Base-by-base conservation (phyloP, 2,113 vertebrate species). In the Trinectes maculatus region DNA sequence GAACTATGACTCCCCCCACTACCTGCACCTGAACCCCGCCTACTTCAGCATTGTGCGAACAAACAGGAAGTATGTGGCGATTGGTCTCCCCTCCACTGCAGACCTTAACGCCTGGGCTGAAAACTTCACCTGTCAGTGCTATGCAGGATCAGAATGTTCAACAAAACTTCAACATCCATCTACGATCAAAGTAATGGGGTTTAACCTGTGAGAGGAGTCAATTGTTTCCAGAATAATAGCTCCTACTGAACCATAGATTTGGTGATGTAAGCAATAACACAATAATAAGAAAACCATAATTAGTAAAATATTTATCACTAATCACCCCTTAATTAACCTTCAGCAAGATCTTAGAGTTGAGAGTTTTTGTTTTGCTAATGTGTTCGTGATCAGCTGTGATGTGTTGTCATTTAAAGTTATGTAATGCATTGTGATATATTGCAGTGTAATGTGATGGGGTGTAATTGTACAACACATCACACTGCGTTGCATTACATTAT, bases 11-110 rank as follows among this genome's bases (percentile, higher is more conserved):
- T 92, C 94, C 8, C 36, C 8, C 8, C 79, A 90, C 73, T 98
- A 96, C 78, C 95, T 98, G 53, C 95, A 98, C 78, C 82, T 93
- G 42, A 90, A 88, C 76, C 74, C 83, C 13, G 19, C 13, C 21
- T 22, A 70, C 77, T 92, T 92, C 62, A 39, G 33, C 28, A 81
- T 92, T 53, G 5, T 77, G 12, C 84, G 48, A 7, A 47, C 54
- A 1, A 22, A 66, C 0, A 62, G 28, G 73, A 80, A 62, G 70
- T 91, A 91, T 18, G 26, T 77, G 6, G 87, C 85, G 0, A 48
- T 79, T 0, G 92, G 92, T 3, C 29, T 53, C 0, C 89, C 87
- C 0, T 77, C 89, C 0, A 2, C 25, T 1, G 28, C 18, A 0
- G 88, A 93, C 56, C 72, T 92, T 16, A 5, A 49, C 0, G 13